Evolutionary conservation across 2,888 invertebrate species (phyloP).

Genomic region (Atrina japonica): DNA sequence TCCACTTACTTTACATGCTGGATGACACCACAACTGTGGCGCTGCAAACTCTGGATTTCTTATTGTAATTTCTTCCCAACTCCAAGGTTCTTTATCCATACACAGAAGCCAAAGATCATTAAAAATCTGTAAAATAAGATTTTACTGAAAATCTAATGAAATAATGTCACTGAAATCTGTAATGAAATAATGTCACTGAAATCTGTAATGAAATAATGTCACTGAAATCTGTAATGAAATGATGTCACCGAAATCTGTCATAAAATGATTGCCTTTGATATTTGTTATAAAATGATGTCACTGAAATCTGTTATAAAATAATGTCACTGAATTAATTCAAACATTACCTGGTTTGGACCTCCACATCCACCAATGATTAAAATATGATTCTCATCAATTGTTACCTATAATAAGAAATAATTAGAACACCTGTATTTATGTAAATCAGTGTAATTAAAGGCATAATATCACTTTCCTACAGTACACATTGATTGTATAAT

Average conservation of each 20-base stretch:
- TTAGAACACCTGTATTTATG: not conserved
- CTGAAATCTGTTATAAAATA: too few relatives aligned
- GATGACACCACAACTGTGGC: slow-evolving; percentile 95
- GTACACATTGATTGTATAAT: too few relatives aligned
- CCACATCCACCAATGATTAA: slow-evolving; percentile 87
- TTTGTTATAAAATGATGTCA: too few relatives aligned
- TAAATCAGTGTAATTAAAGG: too few relatives aligned
- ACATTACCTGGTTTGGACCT: slow-evolving; percentile 85
- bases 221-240: too few relatives aligned
- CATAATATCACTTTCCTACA: too few relatives aligned
- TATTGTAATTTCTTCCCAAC: slow-evolving; percentile 86
- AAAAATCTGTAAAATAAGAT: slow-evolving; percentile 84
- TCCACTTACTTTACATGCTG: slow-evolving; percentile 89
- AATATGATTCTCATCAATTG: slow-evolving; percentile 89
- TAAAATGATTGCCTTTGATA: not conserved
- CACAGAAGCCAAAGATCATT: slow-evolving; percentile 95
- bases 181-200: not conserved
- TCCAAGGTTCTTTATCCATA: slow-evolving; percentile 86
- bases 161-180: too few relatives aligned
- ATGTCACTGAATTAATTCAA: not conserved
- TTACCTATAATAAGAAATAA: slow-evolving; percentile 80
- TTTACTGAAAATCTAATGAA: not conserved
- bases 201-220: too few relatives aligned
- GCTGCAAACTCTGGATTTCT: slow-evolving; percentile 90
- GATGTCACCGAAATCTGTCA: too few relatives aligned